Conservation (phyloP, 2,113 vertebrate genomes). For the Quiscalus mexicanus region DNA sequence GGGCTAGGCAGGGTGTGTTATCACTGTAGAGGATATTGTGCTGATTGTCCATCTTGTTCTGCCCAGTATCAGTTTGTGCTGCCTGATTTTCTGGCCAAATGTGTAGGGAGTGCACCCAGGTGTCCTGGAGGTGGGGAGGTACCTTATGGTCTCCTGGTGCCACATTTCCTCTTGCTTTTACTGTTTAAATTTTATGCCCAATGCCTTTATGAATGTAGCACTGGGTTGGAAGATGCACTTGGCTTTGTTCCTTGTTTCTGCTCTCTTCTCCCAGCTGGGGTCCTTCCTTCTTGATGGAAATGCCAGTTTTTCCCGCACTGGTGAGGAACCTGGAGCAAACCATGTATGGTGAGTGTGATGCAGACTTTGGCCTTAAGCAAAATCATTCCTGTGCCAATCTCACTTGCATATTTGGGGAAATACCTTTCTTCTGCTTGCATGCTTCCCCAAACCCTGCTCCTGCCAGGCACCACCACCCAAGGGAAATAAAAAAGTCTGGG, state of each 20-base stretch:
- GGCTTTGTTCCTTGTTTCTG: not conserved
- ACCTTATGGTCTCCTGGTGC: not conserved
- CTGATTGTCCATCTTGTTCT: not conserved
- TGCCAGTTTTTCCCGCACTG: not conserved
- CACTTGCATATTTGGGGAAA: not conserved
- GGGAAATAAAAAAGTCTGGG: not conserved
- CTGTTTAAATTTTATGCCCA: not conserved
- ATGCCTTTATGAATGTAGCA: not conserved
- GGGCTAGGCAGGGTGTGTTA: not conserved
- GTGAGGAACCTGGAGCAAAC: not conserved
- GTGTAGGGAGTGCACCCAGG: not conserved
- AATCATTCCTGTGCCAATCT: not conserved
- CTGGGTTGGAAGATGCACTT: not conserved
- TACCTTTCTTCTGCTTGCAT: not conserved
- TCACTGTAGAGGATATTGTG: fast-evolving
- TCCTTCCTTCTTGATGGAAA: not conserved
- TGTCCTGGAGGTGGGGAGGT: not conserved
- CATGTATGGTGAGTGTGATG: not conserved
- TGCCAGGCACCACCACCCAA: not conserved
- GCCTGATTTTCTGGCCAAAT: not conserved
- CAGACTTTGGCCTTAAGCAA: not conserved
- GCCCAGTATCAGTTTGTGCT: fast-evolving
- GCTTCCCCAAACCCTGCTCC: not conserved
- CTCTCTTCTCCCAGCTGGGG: not conserved
- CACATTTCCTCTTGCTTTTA: not conserved